Conservation (phyloP, 2,888 invertebrate species). For the Diadegma fenestrale region DNA sequence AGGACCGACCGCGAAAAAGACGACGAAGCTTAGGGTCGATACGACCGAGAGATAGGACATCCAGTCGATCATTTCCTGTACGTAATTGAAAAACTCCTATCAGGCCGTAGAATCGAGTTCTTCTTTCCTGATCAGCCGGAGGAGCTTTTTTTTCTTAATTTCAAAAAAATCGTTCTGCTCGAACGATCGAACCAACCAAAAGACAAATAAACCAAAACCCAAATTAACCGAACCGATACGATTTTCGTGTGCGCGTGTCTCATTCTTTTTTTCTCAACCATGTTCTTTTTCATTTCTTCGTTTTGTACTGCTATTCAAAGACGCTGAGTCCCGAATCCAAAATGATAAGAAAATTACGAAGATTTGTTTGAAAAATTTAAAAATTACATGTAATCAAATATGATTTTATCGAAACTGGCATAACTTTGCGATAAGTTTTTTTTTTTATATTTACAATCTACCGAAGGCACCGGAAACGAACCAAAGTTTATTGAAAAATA, state of each 20-base stretch:
- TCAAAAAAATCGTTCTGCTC: too few species aligned
- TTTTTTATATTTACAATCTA: too few species aligned
- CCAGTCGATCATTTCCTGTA: slow-evolving; percentile 99
- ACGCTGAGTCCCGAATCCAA: too few species aligned
- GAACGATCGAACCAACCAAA: not conserved
- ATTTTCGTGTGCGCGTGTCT: slow-evolving; percentile 17
- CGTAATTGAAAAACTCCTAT: slow-evolving; percentile 98
- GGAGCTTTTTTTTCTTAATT: slow-evolving; percentile 77
- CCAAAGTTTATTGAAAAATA: too few species aligned
- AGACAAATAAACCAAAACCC: slow-evolving; percentile 70
- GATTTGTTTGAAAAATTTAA: too few species aligned
- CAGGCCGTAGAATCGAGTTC: slow-evolving; percentile 90
- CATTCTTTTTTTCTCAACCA: not conserved
- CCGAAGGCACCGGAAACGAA: too few species aligned
- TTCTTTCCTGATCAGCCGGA: slow-evolving; percentile 85
- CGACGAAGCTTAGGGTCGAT: slow-evolving; percentile 96
- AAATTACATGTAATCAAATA: too few species aligned
- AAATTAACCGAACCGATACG: slow-evolving; percentile 66
- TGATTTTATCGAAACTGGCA: too few species aligned
- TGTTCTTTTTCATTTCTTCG: slow-evolving; percentile 15
- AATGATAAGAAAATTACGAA: too few species aligned
- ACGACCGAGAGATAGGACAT: slow-evolving; percentile 98
- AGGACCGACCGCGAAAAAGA: slow-evolving; percentile 98
- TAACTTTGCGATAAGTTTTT: too few species aligned
- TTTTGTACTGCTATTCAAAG: not conserved